phyloP scores from a whole-genome alignment of 2,888 invertebrate genomes.

The Melinopterus prodromus region DNA sequence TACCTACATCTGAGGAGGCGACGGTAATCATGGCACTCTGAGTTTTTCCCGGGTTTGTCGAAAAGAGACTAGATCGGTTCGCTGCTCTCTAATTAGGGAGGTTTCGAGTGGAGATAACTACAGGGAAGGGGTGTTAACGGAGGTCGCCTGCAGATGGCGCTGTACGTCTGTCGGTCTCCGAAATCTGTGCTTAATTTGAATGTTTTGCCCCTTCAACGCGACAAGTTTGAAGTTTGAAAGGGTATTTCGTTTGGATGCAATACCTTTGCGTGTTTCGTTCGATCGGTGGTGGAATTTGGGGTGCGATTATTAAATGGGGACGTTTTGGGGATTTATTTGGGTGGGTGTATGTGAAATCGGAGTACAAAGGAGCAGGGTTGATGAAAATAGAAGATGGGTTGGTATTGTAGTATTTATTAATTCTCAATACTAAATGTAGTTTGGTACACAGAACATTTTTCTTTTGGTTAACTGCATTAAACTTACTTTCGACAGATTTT shows the following conservation, averaged over 20 bases:
- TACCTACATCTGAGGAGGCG: not conserved
- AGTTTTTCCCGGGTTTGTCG: not conserved
- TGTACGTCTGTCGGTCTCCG: not conserved
- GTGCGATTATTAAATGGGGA: not conserved
- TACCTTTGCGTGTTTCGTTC: not conserved
- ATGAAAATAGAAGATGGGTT: no score
- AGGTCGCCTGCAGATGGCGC: not conserved
- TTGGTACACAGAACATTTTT: no score
- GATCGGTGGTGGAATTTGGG: not conserved
- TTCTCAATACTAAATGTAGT: no score
- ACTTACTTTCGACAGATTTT: no score
- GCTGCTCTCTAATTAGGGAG: not conserved
- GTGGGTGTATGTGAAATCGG: not conserved
- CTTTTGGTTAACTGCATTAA: no score
- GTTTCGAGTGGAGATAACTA: not conserved
- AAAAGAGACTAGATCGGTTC: not conserved
- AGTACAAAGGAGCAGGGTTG: not conserved
- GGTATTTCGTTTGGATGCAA: not conserved
- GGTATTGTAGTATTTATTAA: no score
- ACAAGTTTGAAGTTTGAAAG: not conserved
- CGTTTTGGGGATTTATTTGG: not conserved
- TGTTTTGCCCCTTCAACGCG: not conserved
- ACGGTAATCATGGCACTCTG: not conserved
- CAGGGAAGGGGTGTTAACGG: not conserved
- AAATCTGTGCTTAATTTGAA: not conserved